Conservation (phyloP, 2,113 vertebrate species). For the Agelaius phoeniceus region DNA sequence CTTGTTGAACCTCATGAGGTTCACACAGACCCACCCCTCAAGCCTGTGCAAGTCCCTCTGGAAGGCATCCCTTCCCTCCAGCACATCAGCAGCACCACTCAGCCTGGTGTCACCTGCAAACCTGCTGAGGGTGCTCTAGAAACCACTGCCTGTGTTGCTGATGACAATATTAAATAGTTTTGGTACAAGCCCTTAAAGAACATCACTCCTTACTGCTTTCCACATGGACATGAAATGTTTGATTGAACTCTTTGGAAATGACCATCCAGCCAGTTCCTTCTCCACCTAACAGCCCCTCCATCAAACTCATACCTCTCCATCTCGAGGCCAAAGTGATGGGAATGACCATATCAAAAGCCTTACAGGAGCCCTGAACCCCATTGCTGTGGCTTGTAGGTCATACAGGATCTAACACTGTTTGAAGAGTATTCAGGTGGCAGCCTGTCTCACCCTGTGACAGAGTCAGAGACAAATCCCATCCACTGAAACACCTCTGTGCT, state of each 20-base stretch:
- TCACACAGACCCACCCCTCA: neutral
- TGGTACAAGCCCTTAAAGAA: neutral
- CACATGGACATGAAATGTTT: neutral
- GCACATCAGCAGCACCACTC: neutral
- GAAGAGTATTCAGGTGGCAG: neutral
- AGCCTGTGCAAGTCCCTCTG: neutral
- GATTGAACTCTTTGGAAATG: neutral
- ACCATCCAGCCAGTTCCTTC: neutral
- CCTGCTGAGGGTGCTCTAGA: neutral
- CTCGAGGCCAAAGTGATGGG: neutral
- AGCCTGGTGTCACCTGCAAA: neutral
- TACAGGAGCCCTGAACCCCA: neutral
- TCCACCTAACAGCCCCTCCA: neutral
- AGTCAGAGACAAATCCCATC: neutral
- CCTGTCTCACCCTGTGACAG: fast-evolving
- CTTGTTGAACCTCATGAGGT: neutral
- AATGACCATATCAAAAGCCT: neutral
- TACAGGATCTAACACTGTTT: neutral
- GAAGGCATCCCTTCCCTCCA: neutral
- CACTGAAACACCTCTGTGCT: fast-evolving
- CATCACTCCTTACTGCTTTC: neutral
- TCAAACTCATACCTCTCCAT: neutral
- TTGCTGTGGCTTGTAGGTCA: neutral
- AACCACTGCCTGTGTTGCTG: neutral
- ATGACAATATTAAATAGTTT: neutral